phyloP scores from a whole-genome alignment of 2,888 invertebrate genomes.

The Lapara coniferarum region DNA sequence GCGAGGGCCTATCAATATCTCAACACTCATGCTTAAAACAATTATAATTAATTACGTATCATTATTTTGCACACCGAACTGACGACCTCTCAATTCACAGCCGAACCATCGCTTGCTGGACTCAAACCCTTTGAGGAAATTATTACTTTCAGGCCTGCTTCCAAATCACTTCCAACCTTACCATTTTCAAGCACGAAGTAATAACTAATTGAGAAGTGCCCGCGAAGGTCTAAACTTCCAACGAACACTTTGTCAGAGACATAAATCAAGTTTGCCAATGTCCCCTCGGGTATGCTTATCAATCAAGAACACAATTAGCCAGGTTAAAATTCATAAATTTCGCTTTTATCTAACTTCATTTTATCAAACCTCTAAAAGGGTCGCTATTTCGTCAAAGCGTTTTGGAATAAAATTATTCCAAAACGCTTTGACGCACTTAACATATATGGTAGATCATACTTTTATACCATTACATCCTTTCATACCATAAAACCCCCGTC shows the following conservation, averaged over 20 bases:
- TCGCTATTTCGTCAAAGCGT: neutral
- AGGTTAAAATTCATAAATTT: slow-evolving; percentile 26
- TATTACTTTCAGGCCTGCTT: too few species aligned
- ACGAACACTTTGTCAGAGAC: slow-evolving; percentile 21
- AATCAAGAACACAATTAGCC: slow-evolving; percentile 23
- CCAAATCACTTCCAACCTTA: neutral
- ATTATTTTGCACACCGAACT: too few species aligned
- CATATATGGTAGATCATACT: too few species aligned
- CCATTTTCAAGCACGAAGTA: slow-evolving; percentile 8
- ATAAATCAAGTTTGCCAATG: slow-evolving; percentile 23
- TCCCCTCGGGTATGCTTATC: slow-evolving; percentile 24
- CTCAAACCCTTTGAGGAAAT: too few species aligned
- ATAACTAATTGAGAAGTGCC: slow-evolving; percentile 23
- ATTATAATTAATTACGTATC: too few species aligned
- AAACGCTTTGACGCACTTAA: too few species aligned
- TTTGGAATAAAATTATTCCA: slow-evolving; percentile 13
- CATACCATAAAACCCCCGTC: too few species aligned
- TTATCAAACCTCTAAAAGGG: neutral
- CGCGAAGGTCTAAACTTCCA: slow-evolving; percentile 5
- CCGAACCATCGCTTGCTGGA: too few species aligned
- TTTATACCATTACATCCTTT: too few species aligned
- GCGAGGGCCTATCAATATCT: too few species aligned
- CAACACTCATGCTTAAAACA: too few species aligned
- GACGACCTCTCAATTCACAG: too few species aligned
- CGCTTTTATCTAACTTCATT: neutral